Evolutionary conservation across 2,888 invertebrate species (phyloP).

Genomic region (Hemistola chrysoprasaria): DNA sequence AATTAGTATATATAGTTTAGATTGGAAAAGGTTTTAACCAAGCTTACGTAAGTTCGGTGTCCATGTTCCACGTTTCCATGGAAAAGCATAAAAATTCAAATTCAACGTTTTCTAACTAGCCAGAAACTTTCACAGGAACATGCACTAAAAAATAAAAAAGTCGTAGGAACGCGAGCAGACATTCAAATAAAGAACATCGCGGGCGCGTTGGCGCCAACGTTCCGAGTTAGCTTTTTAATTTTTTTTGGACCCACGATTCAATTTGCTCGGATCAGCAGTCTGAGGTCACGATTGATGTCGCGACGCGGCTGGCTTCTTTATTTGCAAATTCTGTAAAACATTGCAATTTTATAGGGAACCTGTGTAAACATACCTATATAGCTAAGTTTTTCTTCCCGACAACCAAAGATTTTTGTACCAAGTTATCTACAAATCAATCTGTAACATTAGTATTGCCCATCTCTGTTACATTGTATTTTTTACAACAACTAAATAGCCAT

Average conservation of each 20-base stretch:
- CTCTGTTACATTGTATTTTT: not conserved
- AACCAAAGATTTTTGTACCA: no score
- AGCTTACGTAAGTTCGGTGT: no score
- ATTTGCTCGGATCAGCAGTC: constrained; percentile 66
- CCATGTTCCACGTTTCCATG: not conserved
- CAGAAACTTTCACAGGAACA: constrained; percentile 42
- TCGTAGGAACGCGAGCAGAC: constrained; percentile 50
- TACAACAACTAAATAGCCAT: constrained; percentile 3
- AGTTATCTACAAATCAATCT: no score
- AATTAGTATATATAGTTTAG: no score
- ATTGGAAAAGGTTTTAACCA: no score
- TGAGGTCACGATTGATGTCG: constrained; percentile 57
- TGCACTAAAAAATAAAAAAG: constrained; percentile 41
- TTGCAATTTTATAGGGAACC: constrained; percentile 5
- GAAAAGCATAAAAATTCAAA: constrained; percentile 9
- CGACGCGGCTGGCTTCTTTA: constrained; percentile 36
- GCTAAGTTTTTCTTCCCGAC: no score
- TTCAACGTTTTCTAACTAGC: constrained; percentile 34
- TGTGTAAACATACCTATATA: constrained; percentile 4
- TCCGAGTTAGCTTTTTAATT: constrained; percentile 64
- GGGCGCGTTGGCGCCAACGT: constrained; percentile 79
- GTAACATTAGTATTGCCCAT: not conserved
- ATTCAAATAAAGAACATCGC: constrained; percentile 72
- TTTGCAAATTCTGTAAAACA: constrained; percentile 25
- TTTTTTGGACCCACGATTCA: constrained; percentile 60